A percentile compares a stretch with the other conserved stretches of the same genome.
Evolutionary conservation across 2,113 vertebrate genomes (phyloP).

Genomic region (Hydropotes inermis): DNA sequence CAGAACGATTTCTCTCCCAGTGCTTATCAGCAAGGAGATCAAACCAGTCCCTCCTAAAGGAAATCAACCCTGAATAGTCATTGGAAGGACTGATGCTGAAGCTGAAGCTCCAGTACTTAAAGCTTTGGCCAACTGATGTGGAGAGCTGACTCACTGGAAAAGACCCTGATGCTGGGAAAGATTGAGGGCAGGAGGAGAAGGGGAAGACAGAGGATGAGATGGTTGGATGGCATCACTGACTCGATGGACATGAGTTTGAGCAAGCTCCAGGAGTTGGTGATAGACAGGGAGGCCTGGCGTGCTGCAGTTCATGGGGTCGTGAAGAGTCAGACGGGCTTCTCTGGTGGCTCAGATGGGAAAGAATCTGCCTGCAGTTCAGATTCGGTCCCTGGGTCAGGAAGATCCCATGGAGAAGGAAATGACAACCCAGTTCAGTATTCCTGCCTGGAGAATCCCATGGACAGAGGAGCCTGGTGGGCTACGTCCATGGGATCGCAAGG

Average conservation of each 20-base stretch:
- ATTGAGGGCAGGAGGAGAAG: background rate
- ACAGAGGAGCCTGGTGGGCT: background rate
- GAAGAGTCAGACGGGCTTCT: background rate
- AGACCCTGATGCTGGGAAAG: background rate
- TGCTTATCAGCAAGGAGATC: background rate
- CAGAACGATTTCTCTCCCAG: background rate
- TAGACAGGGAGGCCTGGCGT: rapidly evolving
- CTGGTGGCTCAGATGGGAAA: background rate
- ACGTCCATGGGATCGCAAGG: background rate
- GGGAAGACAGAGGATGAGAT: rapidly evolving
- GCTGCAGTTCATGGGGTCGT: rapidly evolving
- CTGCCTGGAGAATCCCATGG: background rate
- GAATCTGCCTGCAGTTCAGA: background rate
- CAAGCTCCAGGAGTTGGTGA: background rate
- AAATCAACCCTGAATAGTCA: background rate
- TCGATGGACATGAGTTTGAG: background rate
- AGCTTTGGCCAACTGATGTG: background rate
- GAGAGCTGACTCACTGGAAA: background rate
- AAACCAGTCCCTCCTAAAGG: background rate
- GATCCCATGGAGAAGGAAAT: background rate
- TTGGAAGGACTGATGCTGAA: background rate
- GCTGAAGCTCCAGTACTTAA: background rate
- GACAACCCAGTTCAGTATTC: background rate
- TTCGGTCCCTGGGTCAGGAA: background rate
- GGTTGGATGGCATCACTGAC: background rate